Evolutionary conservation across 30 jellyfish, hydroid and myxozoan genomes (phyloP), one percentile per base, ranked within the genome.

Genomic region (Chrysaora quinquecirrha): DNA sequence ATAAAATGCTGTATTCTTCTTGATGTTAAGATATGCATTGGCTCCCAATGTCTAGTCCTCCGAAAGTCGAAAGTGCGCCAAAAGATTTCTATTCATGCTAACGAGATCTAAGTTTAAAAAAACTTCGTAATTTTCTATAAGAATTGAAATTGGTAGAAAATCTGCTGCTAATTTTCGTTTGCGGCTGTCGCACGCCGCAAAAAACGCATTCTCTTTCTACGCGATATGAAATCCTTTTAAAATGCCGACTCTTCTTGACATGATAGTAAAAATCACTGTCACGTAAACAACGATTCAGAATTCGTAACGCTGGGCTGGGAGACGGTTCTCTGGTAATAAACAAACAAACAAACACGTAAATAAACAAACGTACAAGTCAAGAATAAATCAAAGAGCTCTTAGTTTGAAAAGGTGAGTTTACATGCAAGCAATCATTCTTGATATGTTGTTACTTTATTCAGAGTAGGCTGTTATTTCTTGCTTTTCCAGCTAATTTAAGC

Each of bases 191-290:
- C 19, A 10, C 68, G 68, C 68, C 68, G 68, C 68, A 19, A 25
- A 52, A 19, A 52, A 52, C 68, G 12, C 68, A 6, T 38, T 52
- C 68, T 16, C 25, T 52, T 52, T 52, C 29, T 4, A 25, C 2
- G 9, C 68, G 24, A 20, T 7, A 20, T 52, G 68, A 20, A 52
- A 52, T 52, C 68, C 25, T 19, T 52, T 52, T 20, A 52, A 19
- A 52, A 9, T 38, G 68, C 68, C 68, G 68, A 16, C 29, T 52
- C 4, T 52, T 52, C 29, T 52, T 3, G 68, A 52, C 68, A 38
- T 38, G 14, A 3, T 3, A 3, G 68, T 20, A 25, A 4, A 52
- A 19, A 19, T 10, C 9, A 16, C 58, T 43, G 9, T 9, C 16
- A 6, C 16, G 58, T 43, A 9, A 43, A 43, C 58, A 43, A 43